Evolutionary conservation across 53 echinoderm and acorn worm species (phyloP).

Genomic region (Apostichopus leukothele): DNA sequence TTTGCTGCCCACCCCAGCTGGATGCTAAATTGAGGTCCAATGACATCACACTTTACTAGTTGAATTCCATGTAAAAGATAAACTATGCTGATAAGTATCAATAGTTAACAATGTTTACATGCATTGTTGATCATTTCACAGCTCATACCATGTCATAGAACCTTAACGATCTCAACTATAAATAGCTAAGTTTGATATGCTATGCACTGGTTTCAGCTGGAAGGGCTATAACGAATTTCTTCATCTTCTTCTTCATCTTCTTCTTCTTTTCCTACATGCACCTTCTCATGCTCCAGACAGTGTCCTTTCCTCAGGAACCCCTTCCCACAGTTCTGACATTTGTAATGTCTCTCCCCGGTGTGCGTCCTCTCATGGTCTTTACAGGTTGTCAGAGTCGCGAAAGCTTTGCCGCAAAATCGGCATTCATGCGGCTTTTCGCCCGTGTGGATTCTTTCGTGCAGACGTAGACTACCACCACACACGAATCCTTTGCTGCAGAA

Average conservation of each 20-base stretch:
- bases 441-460: constrained; percentile 42
- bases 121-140: no score
- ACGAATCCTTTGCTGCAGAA: constrained; percentile 21
- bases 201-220: no score
- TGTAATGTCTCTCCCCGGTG: constrained; percentile 32
- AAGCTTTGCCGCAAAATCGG: constrained; percentile 33
- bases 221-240: neutral
- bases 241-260: neutral
- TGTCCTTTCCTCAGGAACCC: neutral
- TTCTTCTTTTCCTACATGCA: neutral
- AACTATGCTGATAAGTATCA: no score
- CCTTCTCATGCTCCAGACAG: neutral
- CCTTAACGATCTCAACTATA: no score
- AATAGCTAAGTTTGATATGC: no score
- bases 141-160: no score
- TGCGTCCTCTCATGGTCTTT: constrained; percentile 29
- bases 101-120: no score
- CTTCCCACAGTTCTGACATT: constrained; percentile 40
- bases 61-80: no score
- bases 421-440: constrained; percentile 32
- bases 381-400: neutral
- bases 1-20: no score
- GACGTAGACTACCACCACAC: neutral
- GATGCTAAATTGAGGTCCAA: no score
- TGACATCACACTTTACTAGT: no score